A percentile compares a stretch with the other conserved stretches of the same genome.
phyloP scores from a whole-genome alignment of 2,797 vertebrate species.

The Pangasius mekongensis region DNA sequence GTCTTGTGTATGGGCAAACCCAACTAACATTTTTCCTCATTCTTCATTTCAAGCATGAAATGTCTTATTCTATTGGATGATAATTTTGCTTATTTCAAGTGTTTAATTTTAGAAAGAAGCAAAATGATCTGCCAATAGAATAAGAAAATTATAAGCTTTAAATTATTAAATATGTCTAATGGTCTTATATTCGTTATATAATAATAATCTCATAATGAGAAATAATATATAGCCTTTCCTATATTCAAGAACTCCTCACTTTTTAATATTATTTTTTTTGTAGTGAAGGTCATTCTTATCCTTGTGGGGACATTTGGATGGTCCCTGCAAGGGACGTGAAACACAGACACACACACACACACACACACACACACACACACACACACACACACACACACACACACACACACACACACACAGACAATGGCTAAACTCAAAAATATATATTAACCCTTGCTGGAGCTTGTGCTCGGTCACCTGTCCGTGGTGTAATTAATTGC shows the following conservation, averaged over 20 bases:
- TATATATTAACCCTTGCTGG: neutral
- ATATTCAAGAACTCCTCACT: neutral
- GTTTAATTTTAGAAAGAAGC: neutral
- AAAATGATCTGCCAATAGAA: neutral
- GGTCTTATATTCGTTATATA: neutral
- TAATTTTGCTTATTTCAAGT: neutral
- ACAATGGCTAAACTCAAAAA: neutral
- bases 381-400: neutral
- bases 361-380: neutral
- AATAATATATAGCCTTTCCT: neutral
- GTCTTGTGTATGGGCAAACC: neutral
- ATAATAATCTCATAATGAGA: neutral
- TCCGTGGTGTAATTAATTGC: constrained; percentile 20
- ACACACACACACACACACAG: neutral
- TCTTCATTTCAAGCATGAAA: neutral
- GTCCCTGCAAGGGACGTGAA: neutral
- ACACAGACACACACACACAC: neutral
- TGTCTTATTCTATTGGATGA: neutral
- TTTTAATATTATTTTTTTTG: neutral
- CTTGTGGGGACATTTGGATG: neutral
- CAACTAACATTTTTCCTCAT: neutral
- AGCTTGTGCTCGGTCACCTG: neutral
- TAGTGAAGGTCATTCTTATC: neutral
- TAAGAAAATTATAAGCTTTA: neutral
- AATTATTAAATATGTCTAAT: neutral